Evolutionary conservation across 2,888 invertebrate genomes (phyloP), one percentile per base, ranked within the genome.

Genomic region (Diaphora mendica): DNA sequence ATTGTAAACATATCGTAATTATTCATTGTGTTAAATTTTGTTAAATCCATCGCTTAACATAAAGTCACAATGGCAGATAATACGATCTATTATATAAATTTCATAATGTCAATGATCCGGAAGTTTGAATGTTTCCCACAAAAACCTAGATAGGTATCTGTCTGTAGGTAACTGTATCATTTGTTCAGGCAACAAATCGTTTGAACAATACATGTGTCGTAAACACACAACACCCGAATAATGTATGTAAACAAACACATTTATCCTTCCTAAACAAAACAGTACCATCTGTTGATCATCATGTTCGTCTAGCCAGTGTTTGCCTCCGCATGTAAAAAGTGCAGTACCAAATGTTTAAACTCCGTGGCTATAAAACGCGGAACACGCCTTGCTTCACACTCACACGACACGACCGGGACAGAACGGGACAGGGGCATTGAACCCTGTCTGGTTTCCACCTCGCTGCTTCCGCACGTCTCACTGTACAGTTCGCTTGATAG

Each of bases 361-460:
- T 30, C 35, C n/a, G 44, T 70, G 15, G 35, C 20, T 69, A 35
- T 55, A n/a, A 11, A 35, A 70, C 33, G 66, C 44, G 44, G 59
- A 64, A 66, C 62, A 78, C 78, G 84, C 77, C 72, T 67, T 70
- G 62, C 59, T 66, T 59, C 51, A 51, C 67, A 67, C 72, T 59
- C 51, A 42, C 67, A 67, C 72, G 69, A 42, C 67, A 67, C 72
- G 69, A 17, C 70, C 71, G 79, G 81, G 77, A 77, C 78, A 73
- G 81, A 83, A 85, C 85, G 87, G 87, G 86, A 87, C 84, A 71
- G 84, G 89, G 82, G 85, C 86, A 82, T 90, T 91, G 93, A 90
- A 91, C 90, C 80, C 83, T 42, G 87, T 87, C 88, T 89, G 88
- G 87, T 89, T 91, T 90, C 87, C 91, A 90, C 90, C 79, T 82